phyloP scores from a whole-genome alignment of 1,140 invertebrate species.

The Brachionus calyciflorus region DNA sequence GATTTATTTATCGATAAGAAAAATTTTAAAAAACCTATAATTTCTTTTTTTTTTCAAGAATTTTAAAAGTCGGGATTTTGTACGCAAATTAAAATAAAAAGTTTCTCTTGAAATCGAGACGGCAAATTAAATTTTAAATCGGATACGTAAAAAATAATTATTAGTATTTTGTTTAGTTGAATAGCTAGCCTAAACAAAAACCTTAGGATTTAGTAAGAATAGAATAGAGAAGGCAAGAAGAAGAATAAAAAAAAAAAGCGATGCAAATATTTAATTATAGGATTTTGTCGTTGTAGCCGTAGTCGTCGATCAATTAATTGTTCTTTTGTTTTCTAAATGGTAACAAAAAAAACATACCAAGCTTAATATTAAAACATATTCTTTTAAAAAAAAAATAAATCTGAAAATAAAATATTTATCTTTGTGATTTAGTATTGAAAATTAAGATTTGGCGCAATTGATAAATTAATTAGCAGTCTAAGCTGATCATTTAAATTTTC shows the following conservation, averaged over 20 bases:
- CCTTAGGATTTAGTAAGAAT: too few species aligned
- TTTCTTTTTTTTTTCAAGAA: too few species aligned
- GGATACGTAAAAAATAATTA: background rate
- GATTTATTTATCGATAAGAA: too few species aligned
- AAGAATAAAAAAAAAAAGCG: background rate
- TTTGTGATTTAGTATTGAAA: conserved; percentile 19
- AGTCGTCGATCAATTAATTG: conserved; percentile 12
- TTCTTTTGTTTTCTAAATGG: background rate
- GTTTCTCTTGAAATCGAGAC: background rate
- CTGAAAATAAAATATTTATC: conserved; percentile 37
- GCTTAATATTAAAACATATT: too few species aligned
- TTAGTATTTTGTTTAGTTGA: too few species aligned
- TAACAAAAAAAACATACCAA: background rate
- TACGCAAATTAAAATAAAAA: too few species aligned
- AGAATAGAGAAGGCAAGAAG: too few species aligned
- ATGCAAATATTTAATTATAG: conserved; percentile 38
- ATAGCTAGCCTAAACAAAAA: too few species aligned
- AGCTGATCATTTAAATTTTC: background rate
- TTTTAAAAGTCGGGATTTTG: too few species aligned
- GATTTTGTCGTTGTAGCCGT: conserved; percentile 18
- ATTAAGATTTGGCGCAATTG: background rate
- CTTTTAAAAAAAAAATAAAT: too few species aligned
- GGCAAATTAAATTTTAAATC: background rate
- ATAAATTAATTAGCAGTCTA: conserved; percentile 38
- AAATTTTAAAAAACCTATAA: too few species aligned